Evolutionary conservation across 2,888 invertebrate species (phyloP), one percentile per base, ranked within the genome.

Genomic region (Perdita meconis): DNA sequence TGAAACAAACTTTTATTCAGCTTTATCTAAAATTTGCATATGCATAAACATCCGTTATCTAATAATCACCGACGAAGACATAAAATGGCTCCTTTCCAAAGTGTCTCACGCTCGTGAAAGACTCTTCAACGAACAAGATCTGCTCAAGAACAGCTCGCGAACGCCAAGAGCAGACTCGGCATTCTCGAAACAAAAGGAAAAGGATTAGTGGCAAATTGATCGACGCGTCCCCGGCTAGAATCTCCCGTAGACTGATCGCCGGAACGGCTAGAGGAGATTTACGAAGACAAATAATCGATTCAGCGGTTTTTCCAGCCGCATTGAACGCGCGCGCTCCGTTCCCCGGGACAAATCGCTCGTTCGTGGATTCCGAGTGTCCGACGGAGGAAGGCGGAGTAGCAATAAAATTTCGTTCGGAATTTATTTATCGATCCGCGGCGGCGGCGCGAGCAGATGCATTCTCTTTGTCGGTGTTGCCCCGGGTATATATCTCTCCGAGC

Each of bases 381-480:
- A n/a, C n/a, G 42, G 63, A 24, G 26, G 56, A n/a, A 19, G 22
- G 26, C n/a, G 42, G 51, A 2, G 51, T 26, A 47, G 75, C 56
- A 76, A 76, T 76, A 76, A 76, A 74, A 74, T 74, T 76, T 76
- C 75, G 74, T 12, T n/a, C 53, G 67, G 72, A 78, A 77, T 78
- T 78, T 69, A 69, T 78, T 78, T 77, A 64, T 77, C 78, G 78
- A 77, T 77, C 40, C 67, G 67, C 66, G 60, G 66, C 38, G 57
- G 64, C 51, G 40, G n/a, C 51, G 56, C 50, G 26, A 47, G 55
- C 75, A 75, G 76, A 75, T 68, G 76, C 57, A 50, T 68, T 59
- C 53, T 63, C 68, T 71, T 65, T 60, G 70, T 75, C 68, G 65
- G 60, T 68, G 73, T 61, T 63, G 50, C 60, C 42, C n/a, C 75